phyloP scores from a whole-genome alignment of 2,797 vertebrate species.

The Oryzias sinensis region DNA sequence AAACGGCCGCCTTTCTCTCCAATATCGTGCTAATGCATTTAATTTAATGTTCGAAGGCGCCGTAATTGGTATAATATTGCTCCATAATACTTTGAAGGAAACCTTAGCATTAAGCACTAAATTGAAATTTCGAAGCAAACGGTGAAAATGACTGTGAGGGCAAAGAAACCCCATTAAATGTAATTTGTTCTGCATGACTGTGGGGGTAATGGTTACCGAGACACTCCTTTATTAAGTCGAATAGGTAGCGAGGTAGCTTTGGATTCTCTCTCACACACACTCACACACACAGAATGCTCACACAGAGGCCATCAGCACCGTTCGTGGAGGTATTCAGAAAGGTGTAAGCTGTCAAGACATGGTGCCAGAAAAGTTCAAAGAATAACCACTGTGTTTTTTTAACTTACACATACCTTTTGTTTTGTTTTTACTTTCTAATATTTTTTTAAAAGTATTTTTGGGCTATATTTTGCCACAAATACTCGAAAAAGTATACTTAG shows the following conservation, averaged over 20 bases:
- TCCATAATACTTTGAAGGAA: slow-evolving; percentile 86
- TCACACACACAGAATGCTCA: slow-evolving; percentile 9
- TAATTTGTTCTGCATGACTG: slow-evolving; percentile 97
- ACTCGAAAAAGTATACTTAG: too few relatives aligned
- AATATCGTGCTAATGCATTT: slow-evolving; percentile 87
- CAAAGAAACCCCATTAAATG: slow-evolving; percentile 92
- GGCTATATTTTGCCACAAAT: too few relatives aligned
- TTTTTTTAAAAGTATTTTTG: too few relatives aligned
- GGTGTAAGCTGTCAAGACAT: slow-evolving; percentile 80
- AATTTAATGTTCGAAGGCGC: slow-evolving; percentile 85
- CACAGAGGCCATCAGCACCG: slow-evolving; percentile 32
- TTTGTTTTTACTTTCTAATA: too few relatives aligned
- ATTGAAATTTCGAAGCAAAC: slow-evolving; percentile 94
- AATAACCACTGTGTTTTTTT: too few relatives aligned
- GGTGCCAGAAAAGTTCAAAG: too few relatives aligned
- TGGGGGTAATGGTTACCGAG: slow-evolving; percentile 90
- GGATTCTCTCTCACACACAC: slow-evolving; percentile 57
- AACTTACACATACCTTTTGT: too few relatives aligned
- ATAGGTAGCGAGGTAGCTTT: slow-evolving; percentile 90
- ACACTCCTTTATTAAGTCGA: slow-evolving; percentile 86
- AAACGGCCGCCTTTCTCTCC: slow-evolving; percentile 80
- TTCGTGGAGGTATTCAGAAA: slow-evolving; percentile 85
- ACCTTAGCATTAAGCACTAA: slow-evolving; percentile 90
- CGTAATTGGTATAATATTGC: slow-evolving; percentile 89
- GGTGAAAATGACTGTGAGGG: slow-evolving; percentile 88